Base-by-base conservation (phyloP, 2,888 invertebrate genomes). In the Tiliacea citrago region DNA sequence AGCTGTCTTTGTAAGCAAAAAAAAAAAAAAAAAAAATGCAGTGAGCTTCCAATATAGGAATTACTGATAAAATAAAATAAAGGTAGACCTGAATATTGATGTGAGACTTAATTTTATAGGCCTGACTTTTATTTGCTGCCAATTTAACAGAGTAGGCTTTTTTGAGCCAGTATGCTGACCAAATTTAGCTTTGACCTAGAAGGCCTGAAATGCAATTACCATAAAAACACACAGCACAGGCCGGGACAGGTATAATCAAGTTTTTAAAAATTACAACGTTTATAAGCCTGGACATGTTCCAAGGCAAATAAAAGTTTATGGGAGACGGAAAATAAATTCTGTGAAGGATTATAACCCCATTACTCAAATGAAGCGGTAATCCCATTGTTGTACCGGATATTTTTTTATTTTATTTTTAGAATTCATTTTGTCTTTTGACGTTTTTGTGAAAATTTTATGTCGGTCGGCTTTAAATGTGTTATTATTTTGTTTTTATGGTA, bases 281-380 rank as follows among this genome's bases (percentile, higher is more conserved):
- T 73, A 66, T 70, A 66, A 35, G 49, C 49, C 73, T 71, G 79
- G 74, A 81, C 84, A 69, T 77, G 58, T 80, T 84, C 70, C 77
- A 76, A 76, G 75, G 79, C 29, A 77, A 87, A 87, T 84, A 87
- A 87, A 86, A 87, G 74, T 86, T 86, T 84, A 82, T 80, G 77
- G 74, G 75, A 80, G 87, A 81, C 72, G 75, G 65, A 65, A 83
- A 75, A 84, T 81, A 79, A 86, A 86, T 84, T 77, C 66, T 39
- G 71, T 73, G 68, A 87, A 84, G 87, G 87, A 87, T 87, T 87
- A 87, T 83, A 87, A 87, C 84, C 81, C 87, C 87, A 87, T 87
- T 87, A 87, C 84, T 87, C 87, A 87, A 87, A 87, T 84, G 87
- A 87, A 87, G 82, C 67, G 60, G 76, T 86, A 84, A 87, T 81